Percentiles rank a stretch among this genome's conserved stretches.
These are phyloP conservation scores for Agrotis clavis DNA, from an alignment of 2,888 invertebrate species.

Conservation along the genomic window DNA sequence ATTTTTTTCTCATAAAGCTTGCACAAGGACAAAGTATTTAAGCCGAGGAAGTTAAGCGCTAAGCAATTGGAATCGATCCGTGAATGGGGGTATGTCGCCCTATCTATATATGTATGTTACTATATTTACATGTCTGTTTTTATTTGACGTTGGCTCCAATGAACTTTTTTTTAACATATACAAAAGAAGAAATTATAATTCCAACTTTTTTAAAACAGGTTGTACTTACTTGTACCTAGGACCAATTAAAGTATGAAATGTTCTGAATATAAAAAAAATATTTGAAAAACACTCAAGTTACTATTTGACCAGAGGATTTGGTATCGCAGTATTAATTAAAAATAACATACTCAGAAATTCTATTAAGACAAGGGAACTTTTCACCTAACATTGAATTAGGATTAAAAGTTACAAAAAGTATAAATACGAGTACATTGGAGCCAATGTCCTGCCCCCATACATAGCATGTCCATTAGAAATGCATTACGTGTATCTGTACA, in stretches of 20 bases:
- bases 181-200: no score
- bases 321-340: neutral
- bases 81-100: conserved; percentile 94
- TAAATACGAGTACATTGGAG: conserved; percentile 50
- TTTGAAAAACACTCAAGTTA: neutral
- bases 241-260: no score
- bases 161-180: neutral
- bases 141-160: conserved; percentile 71
- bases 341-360: neutral
- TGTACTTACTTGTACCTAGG: neutral
- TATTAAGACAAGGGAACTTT: neutral
- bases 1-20: conserved; percentile 83
- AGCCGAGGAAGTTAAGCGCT: conserved; percentile 95
- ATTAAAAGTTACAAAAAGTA: neutral
- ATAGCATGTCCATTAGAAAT: conserved; percentile 72
- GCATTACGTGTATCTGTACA: conserved; percentile 66
- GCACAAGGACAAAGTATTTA: conserved; percentile 86
- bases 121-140: conserved; percentile 66
- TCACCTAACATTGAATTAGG: neutral
- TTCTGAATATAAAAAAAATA: neutral
- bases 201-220: no score
- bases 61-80: conserved; percentile 97
- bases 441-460: conserved; percentile 61
- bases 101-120: conserved; percentile 70
- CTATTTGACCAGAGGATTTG: neutral